Conservation (phyloP, 2,113 vertebrate genomes). For the Forbesichthys papilliferus region DNA sequence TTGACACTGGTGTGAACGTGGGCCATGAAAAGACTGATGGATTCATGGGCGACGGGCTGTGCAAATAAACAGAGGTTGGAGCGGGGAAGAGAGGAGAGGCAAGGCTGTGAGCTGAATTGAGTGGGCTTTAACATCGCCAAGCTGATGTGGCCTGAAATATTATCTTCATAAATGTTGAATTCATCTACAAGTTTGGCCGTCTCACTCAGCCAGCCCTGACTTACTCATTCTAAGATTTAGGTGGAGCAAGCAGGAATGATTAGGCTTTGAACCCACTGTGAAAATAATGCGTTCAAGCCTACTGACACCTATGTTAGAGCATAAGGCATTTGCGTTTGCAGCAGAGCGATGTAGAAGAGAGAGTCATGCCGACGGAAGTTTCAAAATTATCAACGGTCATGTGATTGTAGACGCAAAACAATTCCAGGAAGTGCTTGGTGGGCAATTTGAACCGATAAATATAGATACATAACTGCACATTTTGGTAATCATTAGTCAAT, state of each 20-base stretch:
- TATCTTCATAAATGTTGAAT: slow-evolving; percentile 77
- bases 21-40: slow-evolving; percentile 85
- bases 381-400: no score
- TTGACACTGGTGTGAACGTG: slow-evolving; percentile 81
- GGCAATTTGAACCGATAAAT: no score
- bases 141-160: slow-evolving; percentile 74
- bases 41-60: slow-evolving; percentile 79
- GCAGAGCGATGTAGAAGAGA: no score
- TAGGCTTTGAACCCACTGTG: slow-evolving; percentile 74
- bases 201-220: slow-evolving; percentile 72
- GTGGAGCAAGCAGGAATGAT: slow-evolving; percentile 73
- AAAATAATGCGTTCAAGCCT: slow-evolving; percentile 73
- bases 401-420: no score
- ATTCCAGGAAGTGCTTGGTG: no score
- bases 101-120: slow-evolving; percentile 63
- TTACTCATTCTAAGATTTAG: slow-evolving; percentile 83
- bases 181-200: slow-evolving; percentile 80
- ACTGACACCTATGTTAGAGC: slow-evolving; percentile 33
- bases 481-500: no score
- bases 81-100: slow-evolving; percentile 24
- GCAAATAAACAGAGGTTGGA: slow-evolving; percentile 65
- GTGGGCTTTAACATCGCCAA: slow-evolving; percentile 72
- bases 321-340: no score
- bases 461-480: no score
- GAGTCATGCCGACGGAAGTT: no score